These are phyloP conservation scores for Centruroides sculpturatus DNA, from an alignment of 1,140 invertebrate species.

Conservation along the genomic window DNA sequence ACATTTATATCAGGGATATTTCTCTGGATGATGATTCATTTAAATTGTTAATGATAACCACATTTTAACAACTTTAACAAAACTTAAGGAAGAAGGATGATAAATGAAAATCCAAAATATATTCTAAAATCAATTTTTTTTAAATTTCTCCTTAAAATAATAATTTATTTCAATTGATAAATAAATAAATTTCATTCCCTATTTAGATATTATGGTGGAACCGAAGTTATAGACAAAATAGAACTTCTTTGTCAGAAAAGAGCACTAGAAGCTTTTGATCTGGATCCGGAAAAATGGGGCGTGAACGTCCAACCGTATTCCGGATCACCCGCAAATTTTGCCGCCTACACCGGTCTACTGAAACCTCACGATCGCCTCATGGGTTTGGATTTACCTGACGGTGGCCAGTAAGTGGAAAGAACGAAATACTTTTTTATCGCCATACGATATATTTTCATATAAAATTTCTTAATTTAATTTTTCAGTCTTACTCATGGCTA, in stretches of 20 bases:
- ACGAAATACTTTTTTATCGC: background rate
- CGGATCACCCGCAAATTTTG: slow-evolving; percentile 51
- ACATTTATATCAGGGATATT: too few relatives aligned
- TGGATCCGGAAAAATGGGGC: slow-evolving; percentile 45
- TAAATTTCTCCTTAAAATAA: background rate
- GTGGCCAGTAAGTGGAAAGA: slow-evolving; percentile 39
- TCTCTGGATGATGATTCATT: too few relatives aligned
- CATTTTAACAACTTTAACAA: too few relatives aligned
- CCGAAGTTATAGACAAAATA: slow-evolving; percentile 48
- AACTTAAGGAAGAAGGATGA: too few relatives aligned
- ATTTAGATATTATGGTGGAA: slow-evolving; percentile 49
- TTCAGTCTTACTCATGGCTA: slow-evolving; percentile 43
- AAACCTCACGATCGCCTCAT: slow-evolving; percentile 48
- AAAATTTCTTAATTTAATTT: slow-evolving; percentile 6
- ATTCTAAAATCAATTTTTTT: too few relatives aligned
- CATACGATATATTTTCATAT: background rate
- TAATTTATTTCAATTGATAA: background rate
- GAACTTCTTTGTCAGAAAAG: slow-evolving; percentile 44
- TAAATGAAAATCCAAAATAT: too few relatives aligned
- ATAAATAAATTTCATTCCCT: background rate
- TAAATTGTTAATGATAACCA: too few relatives aligned
- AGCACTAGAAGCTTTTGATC: slow-evolving; percentile 41
- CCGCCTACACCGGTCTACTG: slow-evolving; percentile 42
- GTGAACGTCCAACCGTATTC: slow-evolving; percentile 52
- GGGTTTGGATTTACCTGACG: slow-evolving; percentile 49